Percentiles rank a stretch among this genome's conserved stretches.
These are phyloP conservation scores for Sthenelais limicola DNA, from an alignment of 2,888 invertebrate species.

Conservation along the genomic window DNA sequence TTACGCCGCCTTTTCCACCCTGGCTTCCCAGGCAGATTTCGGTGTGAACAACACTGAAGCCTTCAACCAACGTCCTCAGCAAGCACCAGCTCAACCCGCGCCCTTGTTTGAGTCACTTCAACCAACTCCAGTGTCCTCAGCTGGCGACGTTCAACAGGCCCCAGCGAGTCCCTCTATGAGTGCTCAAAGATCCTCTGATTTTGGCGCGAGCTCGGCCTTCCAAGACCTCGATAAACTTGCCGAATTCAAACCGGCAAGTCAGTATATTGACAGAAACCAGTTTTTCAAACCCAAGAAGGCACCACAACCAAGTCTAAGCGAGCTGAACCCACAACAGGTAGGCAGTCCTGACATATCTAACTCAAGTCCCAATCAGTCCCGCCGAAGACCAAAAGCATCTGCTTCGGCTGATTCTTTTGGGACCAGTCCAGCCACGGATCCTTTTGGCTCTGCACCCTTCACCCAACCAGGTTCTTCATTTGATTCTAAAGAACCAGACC, in stretches of 20 bases:
- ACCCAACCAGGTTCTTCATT: conserved; percentile 17
- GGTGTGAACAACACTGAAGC: background rate
- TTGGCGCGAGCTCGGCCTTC: background rate
- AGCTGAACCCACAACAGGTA: background rate
- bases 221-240: conserved; percentile 7
- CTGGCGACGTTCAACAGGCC: too few relatives aligned
- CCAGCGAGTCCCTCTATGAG: conserved; percentile 17
- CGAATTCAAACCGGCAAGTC: conserved; percentile 2
- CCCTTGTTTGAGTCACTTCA: too few relatives aligned
- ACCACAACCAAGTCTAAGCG: background rate
- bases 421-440: conserved; percentile 28
- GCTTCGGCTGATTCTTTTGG: conserved; percentile 23
- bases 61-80: too few relatives aligned
- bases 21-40: background rate
- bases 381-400: conserved; percentile 9
- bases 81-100: background rate
- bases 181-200: too few relatives aligned
- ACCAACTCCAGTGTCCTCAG: too few relatives aligned
- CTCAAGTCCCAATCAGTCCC: too few relatives aligned
- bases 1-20: conserved; percentile 8
- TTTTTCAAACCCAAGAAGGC: conserved; percentile 8
- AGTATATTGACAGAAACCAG: conserved; percentile 27
- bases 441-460: conserved; percentile 36
- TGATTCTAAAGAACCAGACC: conserved; percentile 38
- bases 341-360: too few relatives aligned